phyloP scores from a whole-genome alignment of 2,888 invertebrate species.

The Gasteruption jaculator region DNA sequence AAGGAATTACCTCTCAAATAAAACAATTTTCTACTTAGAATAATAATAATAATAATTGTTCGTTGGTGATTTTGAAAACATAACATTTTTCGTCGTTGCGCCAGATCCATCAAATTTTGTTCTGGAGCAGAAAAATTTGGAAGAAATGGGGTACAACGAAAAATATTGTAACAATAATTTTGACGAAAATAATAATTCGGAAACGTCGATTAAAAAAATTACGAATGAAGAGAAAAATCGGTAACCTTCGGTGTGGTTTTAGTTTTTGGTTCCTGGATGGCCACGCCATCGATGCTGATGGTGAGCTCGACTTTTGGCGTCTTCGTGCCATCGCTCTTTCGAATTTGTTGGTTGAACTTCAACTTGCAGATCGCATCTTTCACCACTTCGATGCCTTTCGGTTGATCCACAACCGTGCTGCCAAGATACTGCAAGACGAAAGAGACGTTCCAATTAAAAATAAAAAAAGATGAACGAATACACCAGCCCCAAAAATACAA shows the following conservation, averaged over 20 bases:
- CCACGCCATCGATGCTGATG: slow-evolving; percentile 96
- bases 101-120: no score
- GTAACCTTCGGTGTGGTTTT: slow-evolving; percentile 49
- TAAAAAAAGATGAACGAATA: no score
- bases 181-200: no score
- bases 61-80: no score
- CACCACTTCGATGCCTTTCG: slow-evolving; percentile 96
- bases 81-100: no score
- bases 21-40: no score
- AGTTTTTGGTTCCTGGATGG: slow-evolving; percentile 69
- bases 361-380: slow-evolving; percentile 96
- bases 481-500: no score
- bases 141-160: no score
- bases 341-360: slow-evolving; percentile 88
- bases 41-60: no score
- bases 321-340: slow-evolving; percentile 88
- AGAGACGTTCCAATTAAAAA: slow-evolving; percentile 1
- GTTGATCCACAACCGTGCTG: slow-evolving; percentile 89
- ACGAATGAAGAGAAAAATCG: slow-evolving; percentile 1
- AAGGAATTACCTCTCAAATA: no score
- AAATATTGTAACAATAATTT: no score
- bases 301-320: slow-evolving; percentile 90
- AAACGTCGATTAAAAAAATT: not conserved
- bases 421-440: slow-evolving; percentile 76
- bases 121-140: no score